Percentiles rank a stretch among this genome's conserved stretches.
Evolutionary conservation across 2,888 invertebrate genomes (phyloP).

Genomic region (Melieria crassipennis): DNA sequence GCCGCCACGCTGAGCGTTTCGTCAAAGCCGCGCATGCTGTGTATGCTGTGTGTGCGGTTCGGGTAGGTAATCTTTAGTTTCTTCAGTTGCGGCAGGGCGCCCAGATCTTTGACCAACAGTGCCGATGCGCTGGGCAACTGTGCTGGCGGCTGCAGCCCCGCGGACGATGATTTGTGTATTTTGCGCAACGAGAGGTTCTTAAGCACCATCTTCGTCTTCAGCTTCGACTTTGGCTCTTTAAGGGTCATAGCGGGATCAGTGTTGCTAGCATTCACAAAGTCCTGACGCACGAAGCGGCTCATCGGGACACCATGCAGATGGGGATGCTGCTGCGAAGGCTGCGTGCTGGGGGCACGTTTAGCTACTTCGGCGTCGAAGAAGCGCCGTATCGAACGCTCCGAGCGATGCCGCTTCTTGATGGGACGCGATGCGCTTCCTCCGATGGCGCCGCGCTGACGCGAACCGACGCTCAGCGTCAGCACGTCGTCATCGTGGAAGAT

Average conservation of each 20-base stretch:
- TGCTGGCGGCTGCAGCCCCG: background rate
- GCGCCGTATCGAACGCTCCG: slow-evolving; percentile 52
- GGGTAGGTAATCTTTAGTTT: slow-evolving; percentile 63
- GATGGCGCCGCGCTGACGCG: slow-evolving; percentile 51
- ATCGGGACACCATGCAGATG: slow-evolving; percentile 58
- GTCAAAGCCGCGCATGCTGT: slow-evolving; percentile 50
- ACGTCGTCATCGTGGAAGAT: slow-evolving; percentile 57
- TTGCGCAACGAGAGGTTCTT: slow-evolving; percentile 58
- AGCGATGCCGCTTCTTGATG: slow-evolving; percentile 45
- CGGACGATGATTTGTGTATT: slow-evolving; percentile 42
- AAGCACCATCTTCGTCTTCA: slow-evolving; percentile 43
- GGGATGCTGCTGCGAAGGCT: slow-evolving; percentile 41
- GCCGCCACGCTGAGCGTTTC: slow-evolving; percentile 46
- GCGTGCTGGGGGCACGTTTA: background rate
- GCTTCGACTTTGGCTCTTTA: slow-evolving; percentile 37
- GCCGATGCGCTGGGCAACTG: slow-evolving; percentile 14
- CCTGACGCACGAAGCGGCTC: slow-evolving; percentile 60
- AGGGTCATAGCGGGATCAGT: slow-evolving; percentile 38
- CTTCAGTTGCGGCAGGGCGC: slow-evolving; percentile 52
- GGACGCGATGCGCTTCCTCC: slow-evolving; percentile 39
- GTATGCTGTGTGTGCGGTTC: slow-evolving; percentile 60
- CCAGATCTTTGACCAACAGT: slow-evolving; percentile 8
- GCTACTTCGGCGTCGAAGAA: slow-evolving; percentile 47
- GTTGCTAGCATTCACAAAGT: slow-evolving; percentile 46
- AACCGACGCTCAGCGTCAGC: slow-evolving; percentile 54